phyloP scores from a whole-genome alignment of 1,140 invertebrate genomes.

The Ceratosolen solmsi region DNA sequence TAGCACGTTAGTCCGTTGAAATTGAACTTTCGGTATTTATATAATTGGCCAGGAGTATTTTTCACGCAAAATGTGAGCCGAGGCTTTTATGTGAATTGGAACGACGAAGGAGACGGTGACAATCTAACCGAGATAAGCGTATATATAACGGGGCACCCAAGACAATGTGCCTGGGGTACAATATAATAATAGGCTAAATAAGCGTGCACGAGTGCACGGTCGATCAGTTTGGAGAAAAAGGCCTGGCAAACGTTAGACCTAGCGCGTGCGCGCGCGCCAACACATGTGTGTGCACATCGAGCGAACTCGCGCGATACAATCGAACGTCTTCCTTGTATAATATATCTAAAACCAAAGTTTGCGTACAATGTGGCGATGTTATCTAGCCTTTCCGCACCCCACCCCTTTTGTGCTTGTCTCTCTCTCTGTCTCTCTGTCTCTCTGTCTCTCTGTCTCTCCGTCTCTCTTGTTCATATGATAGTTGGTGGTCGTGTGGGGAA shows the following conservation, averaged over 20 bases:
- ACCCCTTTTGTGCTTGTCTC: too few relatives aligned
- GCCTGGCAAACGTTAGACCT: neutral
- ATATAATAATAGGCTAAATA: neutral
- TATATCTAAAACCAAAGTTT: neutral
- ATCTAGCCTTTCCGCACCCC: neutral
- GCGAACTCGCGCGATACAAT: constrained; percentile 5
- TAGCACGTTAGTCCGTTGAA: too few relatives aligned
- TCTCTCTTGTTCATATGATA: neutral
- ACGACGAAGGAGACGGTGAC: too few relatives aligned
- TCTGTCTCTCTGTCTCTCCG: neutral
- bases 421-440: neutral
- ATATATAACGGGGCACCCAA: too few relatives aligned
- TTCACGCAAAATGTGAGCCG: too few relatives aligned
- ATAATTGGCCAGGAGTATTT: too few relatives aligned
- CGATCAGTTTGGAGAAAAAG: neutral
- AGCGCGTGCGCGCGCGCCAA: neutral
- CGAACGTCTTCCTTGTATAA: neutral
- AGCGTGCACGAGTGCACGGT: too few relatives aligned
- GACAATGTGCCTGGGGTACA: too few relatives aligned
- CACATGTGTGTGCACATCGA: neutral
- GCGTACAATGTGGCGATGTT: neutral
- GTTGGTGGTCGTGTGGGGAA: neutral
- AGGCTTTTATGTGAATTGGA: too few relatives aligned
- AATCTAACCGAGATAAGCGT: too few relatives aligned
- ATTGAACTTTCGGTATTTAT: too few relatives aligned